A percentile compares a stretch with the other conserved stretches of the same genome.
phyloP scores from a whole-genome alignment of 2,113 vertebrate genomes.

The Leucosticte australis region DNA sequence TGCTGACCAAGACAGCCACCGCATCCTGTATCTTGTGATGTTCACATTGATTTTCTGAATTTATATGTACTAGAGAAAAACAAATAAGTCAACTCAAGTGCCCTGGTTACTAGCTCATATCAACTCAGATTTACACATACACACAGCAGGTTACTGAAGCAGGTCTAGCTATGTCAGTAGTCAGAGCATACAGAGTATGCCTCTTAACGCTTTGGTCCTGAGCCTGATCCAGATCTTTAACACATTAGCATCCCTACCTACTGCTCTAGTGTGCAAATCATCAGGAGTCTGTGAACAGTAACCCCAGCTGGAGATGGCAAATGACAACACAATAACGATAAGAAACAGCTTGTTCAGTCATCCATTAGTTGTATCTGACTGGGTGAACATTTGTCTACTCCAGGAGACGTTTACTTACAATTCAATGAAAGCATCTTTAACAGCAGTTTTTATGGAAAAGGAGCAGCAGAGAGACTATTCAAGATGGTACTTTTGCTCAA shows the following conservation, averaged over 20 bases:
- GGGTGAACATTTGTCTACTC: background rate
- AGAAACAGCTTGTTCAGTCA: conserved; percentile 8
- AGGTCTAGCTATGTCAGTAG: background rate
- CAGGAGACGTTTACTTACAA: background rate
- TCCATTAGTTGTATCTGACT: conserved; percentile 2
- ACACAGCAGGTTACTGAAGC: background rate
- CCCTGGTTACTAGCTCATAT: background rate
- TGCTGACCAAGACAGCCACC: background rate
- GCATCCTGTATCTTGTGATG: background rate
- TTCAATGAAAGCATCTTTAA: background rate
- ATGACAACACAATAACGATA: background rate
- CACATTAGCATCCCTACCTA: background rate
- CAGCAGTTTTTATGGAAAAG: background rate
- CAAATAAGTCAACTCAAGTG: background rate
- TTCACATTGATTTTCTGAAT: background rate
- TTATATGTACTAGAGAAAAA: background rate
- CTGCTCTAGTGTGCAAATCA: background rate
- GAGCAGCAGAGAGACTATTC: background rate
- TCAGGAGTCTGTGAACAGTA: background rate
- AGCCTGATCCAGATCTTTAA: background rate
- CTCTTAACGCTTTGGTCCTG: background rate
- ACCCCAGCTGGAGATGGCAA: conserved; percentile 3
- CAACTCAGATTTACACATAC: background rate
- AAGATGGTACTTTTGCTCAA: background rate
- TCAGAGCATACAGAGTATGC: background rate